A percentile compares a stretch with the other conserved stretches of the same genome.
phyloP scores from a whole-genome alignment of 1,140 invertebrate genomes.

The Physella acuta region DNA sequence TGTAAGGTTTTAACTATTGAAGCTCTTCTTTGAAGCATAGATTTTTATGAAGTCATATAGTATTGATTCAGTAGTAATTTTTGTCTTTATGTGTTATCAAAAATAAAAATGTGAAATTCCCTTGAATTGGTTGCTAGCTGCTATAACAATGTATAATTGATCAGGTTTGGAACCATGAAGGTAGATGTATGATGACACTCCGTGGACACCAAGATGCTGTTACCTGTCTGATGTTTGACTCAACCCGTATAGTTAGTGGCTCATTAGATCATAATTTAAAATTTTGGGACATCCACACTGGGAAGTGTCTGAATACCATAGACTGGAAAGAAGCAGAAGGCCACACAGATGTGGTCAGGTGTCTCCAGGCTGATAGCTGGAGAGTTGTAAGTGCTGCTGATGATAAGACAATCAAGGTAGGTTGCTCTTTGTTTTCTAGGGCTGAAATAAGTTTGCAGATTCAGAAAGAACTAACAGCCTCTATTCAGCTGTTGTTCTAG shows the following conservation, averaged over 20 bases:
- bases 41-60: too few relatives aligned
- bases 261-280: constrained; percentile 64
- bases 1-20: constrained; percentile 39
- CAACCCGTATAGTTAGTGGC: constrained; percentile 61
- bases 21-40: too few relatives aligned
- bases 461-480: too few relatives aligned
- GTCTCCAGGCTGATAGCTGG: constrained; percentile 64
- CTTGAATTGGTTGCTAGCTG: too few relatives aligned
- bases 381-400: constrained; percentile 65
- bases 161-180: constrained; percentile 13
- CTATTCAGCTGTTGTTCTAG: too few relatives aligned
- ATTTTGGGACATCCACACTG: constrained; percentile 62
- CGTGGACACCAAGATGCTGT: constrained; percentile 23
- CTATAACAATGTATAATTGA: too few relatives aligned
- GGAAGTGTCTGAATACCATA: constrained; percentile 63
- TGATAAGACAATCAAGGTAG: constrained; percentile 66
- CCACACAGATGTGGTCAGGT: constrained; percentile 64
- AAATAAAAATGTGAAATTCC: too few relatives aligned
- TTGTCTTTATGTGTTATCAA: too few relatives aligned
- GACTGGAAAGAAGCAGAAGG: constrained; percentile 67
- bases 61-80: neutral
- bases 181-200: constrained; percentile 15
- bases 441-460: too few relatives aligned
- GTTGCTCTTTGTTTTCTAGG: constrained; percentile 3
- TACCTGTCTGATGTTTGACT: constrained; percentile 53